These are phyloP conservation scores for Caranx ignobilis DNA, from an alignment of 2,113 vertebrate species.

Conservation along the genomic window DNA sequence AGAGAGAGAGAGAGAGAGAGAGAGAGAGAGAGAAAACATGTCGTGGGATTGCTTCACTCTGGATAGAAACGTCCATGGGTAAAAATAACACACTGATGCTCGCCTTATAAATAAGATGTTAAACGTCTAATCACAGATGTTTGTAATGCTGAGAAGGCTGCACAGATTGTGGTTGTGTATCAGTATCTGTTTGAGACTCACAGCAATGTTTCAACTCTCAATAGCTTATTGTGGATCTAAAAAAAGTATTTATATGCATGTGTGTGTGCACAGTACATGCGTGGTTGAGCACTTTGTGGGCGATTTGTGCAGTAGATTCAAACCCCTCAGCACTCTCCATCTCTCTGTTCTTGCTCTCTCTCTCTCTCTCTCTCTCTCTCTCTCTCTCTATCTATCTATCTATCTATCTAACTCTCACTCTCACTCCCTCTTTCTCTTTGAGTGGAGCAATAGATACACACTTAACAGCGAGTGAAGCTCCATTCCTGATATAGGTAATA, in stretches of 20 bases:
- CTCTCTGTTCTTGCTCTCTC: constrained; percentile 48
- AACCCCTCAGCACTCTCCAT: constrained; percentile 74
- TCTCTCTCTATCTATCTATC: constrained; percentile 30
- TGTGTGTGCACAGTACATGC: constrained; percentile 70
- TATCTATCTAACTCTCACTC: constrained; percentile 9
- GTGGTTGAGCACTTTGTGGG: constrained; percentile 83
- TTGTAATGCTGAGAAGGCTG: not conserved
- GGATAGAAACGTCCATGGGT: constrained; percentile 33
- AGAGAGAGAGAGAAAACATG: not conserved
- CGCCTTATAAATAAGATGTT: constrained; percentile 20
- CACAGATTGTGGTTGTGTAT: constrained; percentile 33
- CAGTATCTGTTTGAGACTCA: constrained; percentile 40
- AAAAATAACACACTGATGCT: constrained; percentile 37
- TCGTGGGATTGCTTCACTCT: constrained; percentile 12
- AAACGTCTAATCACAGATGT: constrained; percentile 14
- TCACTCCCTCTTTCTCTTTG: constrained; percentile 54
- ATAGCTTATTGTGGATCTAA: constrained; percentile 71
- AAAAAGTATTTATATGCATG: constrained; percentile 67
- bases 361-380: constrained; percentile 56
- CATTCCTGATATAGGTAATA: constrained; percentile 54
- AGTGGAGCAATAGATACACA: constrained; percentile 66
- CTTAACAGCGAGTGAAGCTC: constrained; percentile 47
- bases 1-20: no score
- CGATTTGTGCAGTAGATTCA: constrained; percentile 80
- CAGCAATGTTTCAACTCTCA: constrained; percentile 55